A percentile compares a stretch with the other conserved stretches of the same genome.
These are phyloP conservation scores for Rutilus rutilus DNA, from an alignment of 2,113 vertebrate genomes.

Conservation along the genomic window DNA sequence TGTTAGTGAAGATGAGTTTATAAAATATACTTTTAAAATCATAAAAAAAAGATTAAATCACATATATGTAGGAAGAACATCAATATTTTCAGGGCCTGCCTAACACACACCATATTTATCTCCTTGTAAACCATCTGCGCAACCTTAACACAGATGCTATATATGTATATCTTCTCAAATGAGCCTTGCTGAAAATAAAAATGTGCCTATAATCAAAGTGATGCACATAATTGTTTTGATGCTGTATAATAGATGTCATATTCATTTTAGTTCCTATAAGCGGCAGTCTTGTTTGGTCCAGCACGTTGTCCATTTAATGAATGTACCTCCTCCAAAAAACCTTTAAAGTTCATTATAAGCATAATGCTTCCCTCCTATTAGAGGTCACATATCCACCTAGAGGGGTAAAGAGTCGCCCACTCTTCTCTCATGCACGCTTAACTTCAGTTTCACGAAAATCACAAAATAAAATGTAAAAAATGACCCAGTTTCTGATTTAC, in stretches of 20 bases:
- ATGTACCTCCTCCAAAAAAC: neutral
- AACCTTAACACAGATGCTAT: neutral
- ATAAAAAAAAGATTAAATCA: neutral
- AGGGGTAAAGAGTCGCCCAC: neutral
- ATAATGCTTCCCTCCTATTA: neutral
- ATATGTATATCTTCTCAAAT: neutral
- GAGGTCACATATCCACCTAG: neutral
- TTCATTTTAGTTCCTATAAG: neutral
- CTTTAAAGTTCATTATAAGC: neutral
- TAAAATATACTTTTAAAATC: neutral
- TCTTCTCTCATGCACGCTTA: neutral
- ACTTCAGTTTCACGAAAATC: neutral
- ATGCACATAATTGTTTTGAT: neutral
- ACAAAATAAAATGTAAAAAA: neutral
- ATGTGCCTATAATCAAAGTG: neutral
- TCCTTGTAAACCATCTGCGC: slow-evolving; percentile 21
- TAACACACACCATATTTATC: neutral
- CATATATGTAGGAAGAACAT: slow-evolving; percentile 8
- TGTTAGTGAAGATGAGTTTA: neutral
- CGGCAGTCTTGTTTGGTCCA: neutral
- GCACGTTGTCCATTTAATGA: neutral
- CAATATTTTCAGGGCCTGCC: neutral
- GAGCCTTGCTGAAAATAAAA: neutral
- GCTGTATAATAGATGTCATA: neutral
- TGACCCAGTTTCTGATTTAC: neutral